Evolutionary conservation across 2,113 vertebrate genomes (phyloP).

Genomic region (Gasterosteus nipponicus): DNA sequence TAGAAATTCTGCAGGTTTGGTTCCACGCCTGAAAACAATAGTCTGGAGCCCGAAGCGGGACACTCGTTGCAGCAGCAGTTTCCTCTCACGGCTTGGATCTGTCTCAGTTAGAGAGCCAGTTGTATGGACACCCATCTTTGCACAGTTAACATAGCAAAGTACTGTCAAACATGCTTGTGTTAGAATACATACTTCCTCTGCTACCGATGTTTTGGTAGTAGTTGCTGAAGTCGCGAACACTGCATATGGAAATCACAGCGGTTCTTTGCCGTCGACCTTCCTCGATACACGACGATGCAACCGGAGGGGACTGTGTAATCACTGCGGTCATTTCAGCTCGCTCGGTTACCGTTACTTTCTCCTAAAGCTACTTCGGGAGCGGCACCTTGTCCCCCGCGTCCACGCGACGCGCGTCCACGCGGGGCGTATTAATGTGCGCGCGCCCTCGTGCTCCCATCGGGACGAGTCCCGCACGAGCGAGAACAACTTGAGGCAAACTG

Average conservation of each 20-base stretch:
- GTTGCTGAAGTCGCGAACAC: no score
- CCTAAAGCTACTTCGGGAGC: slow-evolving; percentile 8
- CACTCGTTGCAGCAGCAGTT: slow-evolving; percentile 18
- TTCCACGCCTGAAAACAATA: background rate
- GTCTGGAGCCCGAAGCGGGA: background rate
- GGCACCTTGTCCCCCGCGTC: background rate
- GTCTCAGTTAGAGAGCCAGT: slow-evolving; percentile 59
- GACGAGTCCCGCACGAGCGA: background rate
- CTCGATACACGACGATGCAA: no score
- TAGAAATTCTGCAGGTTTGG: background rate
- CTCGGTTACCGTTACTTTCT: slow-evolving; percentile 63
- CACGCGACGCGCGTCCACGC: fast-evolving
- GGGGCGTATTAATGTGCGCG: fast-evolving
- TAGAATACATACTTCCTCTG: background rate
- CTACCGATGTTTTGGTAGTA: background rate
- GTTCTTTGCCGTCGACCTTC: no score
- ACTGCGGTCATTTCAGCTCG: background rate
- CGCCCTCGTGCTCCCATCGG: fast-evolving
- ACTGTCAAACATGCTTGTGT: background rate
- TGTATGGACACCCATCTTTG: background rate
- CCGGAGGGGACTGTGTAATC: no score
- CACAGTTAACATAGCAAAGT: background rate
- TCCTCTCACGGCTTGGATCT: slow-evolving; percentile 15
- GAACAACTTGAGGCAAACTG: slow-evolving; percentile 52
- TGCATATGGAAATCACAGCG: no score